Evolutionary conservation across 2,797 vertebrate genomes (phyloP), one percentile per base, ranked within the genome.

Genomic region (Hydrocynus forskahlii): DNA sequence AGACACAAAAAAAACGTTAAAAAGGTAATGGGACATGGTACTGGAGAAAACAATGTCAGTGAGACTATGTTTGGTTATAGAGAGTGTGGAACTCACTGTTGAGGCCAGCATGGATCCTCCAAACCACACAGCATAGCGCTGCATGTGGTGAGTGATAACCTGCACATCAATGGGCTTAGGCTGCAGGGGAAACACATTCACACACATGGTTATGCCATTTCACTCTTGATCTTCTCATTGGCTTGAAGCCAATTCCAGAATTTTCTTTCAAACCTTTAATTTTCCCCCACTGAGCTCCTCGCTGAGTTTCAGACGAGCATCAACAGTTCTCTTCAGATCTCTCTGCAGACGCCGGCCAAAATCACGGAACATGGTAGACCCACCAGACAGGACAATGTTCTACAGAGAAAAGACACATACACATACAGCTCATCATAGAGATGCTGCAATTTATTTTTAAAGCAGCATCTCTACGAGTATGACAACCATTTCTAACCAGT

Each of bases 341-440:
- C 98, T 95, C 90, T 98, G 97, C 89, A 99, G 90, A 78, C 97
- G 97, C n/a, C 97, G 91, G 77, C 98, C 98, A 0, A 99, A 99
- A 92, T 99, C 98, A 88, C 97, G 95, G 94, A 99, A 99, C 97
- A 99, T 99, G 90, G 98, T 99, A 90, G 97, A 99, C 57, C 98
- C 98, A 80, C 98, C 97, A 0, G 97, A 99, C 66, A 99, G 96
- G 78, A 99, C 98, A 21, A 99, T 94, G 92, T 99, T 99, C 98
- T 99, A 88, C 57, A 87, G 77, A 3, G 14, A 0, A 71, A 43
- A 69, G 23, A 57, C 50, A 71, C 66, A 25, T 40, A 40, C 17
- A 19, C 0, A 60, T 3, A 23, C 43, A 57, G 29, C 29, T 29
- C 29, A n/a, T n/a, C n/a, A n/a, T n/a, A 29, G 29, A 29, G 29